phyloP scores from a whole-genome alignment of 2,797 vertebrate genomes.

The Remorina albescens region DNA sequence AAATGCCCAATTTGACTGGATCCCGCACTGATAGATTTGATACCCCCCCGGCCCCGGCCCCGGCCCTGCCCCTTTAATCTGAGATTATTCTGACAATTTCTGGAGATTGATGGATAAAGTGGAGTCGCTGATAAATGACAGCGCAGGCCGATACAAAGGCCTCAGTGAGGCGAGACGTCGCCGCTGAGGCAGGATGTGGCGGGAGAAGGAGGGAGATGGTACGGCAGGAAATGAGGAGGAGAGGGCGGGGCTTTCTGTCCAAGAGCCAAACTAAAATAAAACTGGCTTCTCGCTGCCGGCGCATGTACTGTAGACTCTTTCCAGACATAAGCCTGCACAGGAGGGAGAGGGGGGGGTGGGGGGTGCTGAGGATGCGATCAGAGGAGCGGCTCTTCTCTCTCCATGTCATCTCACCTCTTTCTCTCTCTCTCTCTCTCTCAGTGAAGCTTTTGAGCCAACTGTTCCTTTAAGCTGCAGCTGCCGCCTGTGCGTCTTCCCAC shows the following conservation, averaged over 20 bases:
- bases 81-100: constrained; percentile 41
- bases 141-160: constrained; percentile 57
- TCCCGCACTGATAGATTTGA: constrained; percentile 24
- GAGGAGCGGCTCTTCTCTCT: constrained; percentile 49
- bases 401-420: constrained; percentile 46
- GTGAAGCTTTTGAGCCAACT: constrained; percentile 23
- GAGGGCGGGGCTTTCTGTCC: constrained; percentile 78
- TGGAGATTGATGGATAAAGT: constrained; percentile 12
- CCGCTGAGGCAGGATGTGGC: constrained; percentile 61
- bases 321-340: not conserved
- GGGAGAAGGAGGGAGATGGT: constrained; percentile 46
- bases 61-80: constrained; percentile 42
- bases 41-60: no score
- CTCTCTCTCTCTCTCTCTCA: constrained; percentile 34
- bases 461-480: constrained; percentile 43
- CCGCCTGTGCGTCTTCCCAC: constrained; percentile 6
- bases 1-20: constrained; percentile 37
- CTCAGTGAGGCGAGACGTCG: constrained; percentile 70
- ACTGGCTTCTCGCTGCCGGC: constrained; percentile 46
- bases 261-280: constrained; percentile 64
- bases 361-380: constrained; percentile 53
- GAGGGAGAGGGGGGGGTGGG: constrained; percentile 36
- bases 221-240: constrained; percentile 27
- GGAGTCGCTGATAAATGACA: constrained; percentile 13
- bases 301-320: constrained; percentile 46